phyloP scores from a whole-genome alignment of 2,797 vertebrate species.

The Prunella strophiata region DNA sequence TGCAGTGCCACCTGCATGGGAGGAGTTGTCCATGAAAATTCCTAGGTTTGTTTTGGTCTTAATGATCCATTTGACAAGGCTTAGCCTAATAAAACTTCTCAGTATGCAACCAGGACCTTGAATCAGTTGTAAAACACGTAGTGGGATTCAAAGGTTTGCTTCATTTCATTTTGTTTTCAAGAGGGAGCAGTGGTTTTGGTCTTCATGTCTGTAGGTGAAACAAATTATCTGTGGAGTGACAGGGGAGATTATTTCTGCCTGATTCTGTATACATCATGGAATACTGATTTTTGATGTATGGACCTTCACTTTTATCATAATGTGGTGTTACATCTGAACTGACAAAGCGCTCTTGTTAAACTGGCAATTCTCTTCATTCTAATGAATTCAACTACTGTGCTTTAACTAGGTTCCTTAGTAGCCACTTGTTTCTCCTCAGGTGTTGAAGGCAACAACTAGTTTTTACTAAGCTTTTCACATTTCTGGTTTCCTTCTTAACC shows the following conservation, averaged over 20 bases:
- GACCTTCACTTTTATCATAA: not conserved
- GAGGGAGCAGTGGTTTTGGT: not conserved
- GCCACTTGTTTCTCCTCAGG: not conserved
- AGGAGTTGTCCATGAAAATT: not conserved
- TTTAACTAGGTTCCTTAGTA: not conserved
- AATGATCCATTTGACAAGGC: not conserved
- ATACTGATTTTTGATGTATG: not conserved
- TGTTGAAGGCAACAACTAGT: not conserved
- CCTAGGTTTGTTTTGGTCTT: not conserved
- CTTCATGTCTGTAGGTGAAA: not conserved
- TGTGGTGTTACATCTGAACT: not conserved
- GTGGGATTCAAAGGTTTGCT: not conserved
- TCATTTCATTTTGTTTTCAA: not conserved
- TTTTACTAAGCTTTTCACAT: not conserved
- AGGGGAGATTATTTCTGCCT: not conserved
- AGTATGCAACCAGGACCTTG: not conserved
- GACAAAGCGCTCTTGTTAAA: not conserved
- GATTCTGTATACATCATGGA: not conserved
- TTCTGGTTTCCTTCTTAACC: not conserved
- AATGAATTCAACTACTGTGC: not conserved
- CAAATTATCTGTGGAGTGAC: not conserved
- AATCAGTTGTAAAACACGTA: not conserved
- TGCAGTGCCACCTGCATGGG: not conserved
- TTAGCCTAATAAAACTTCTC: not conserved
- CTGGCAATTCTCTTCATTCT: not conserved